Evolutionary conservation across 2,113 vertebrate species (phyloP), one percentile per base, ranked within the genome.

Genomic region (Sander lucioperca): DNA sequence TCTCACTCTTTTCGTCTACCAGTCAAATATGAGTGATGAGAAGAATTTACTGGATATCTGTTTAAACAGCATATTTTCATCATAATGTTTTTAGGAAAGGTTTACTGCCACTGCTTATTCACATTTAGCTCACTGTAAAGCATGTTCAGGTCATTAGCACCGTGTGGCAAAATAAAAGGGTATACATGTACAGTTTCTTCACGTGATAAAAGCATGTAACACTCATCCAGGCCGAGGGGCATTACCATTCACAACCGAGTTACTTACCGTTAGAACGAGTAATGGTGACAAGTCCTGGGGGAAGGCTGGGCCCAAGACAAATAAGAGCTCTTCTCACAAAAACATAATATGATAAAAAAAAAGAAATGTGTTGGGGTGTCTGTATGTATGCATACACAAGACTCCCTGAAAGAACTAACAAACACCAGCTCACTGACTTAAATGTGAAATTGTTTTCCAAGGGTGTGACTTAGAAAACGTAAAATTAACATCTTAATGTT

Each of bases 171-270:
- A 66, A 43, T 43, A 43, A 64, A 6, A 8, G 1, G 9, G 57
- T 66, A 13, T 45, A 66, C 13, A 59, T 63, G 63, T 23, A 6
- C 8, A 59, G 30, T 58, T 68, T 82, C 5, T 66, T 39, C 64
- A 66, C 54, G 65, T 82, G 64, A 82, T 50, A 79, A 76, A 30
- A 33, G 27, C 64, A 82, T 76, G 82, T 70, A 63, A 85, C 58
- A 70, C 53, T 78, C 68, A 63, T 63, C 19, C 16, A 23, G 71
- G 64, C 71, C 6, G 6, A 67, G 5, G 74, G 76, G 61, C 76
- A 68, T 50, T 47, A 66, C 19, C 75, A 57, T 54, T 75, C 21
- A 59, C 18, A 3, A n/a, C 50, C 51, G 36, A 62, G 58, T 56
- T 39, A 65, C 25, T 73, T 50, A 51, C 10, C 1, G 50, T 51